Evolutionary conservation across 2,888 invertebrate genomes (phyloP).

Genomic region (Diploptera punctata): DNA sequence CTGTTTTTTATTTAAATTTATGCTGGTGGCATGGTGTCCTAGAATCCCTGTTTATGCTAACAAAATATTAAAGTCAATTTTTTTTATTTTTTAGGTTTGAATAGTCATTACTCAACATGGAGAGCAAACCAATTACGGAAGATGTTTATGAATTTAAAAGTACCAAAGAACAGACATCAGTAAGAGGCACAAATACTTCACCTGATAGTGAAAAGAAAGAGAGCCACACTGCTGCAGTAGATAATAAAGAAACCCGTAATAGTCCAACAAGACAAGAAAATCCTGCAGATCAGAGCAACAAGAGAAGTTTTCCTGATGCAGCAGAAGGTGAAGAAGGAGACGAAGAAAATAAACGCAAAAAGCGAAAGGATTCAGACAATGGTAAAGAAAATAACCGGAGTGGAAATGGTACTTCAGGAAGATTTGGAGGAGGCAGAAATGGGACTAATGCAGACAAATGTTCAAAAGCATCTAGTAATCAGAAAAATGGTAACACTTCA

Average conservation of each 20-base stretch:
- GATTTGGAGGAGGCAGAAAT: constrained; percentile 36
- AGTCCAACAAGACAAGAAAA: constrained; percentile 9
- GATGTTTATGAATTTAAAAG: constrained; percentile 67
- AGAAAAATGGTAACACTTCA: constrained; percentile 21
- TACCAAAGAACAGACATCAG: constrained; percentile 59
- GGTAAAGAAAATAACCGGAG: constrained; percentile 58
- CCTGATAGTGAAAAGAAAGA: constrained; percentile 50
- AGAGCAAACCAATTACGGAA: constrained; percentile 49
- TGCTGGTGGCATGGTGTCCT: too few relatives aligned
- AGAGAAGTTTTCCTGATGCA: constrained; percentile 48
- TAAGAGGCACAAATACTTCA: constrained; percentile 54
- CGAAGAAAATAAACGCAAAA: constrained; percentile 74
- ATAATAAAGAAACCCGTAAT: constrained; percentile 40
- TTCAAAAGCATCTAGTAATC: constrained; percentile 40
- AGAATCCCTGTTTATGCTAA: too few relatives aligned
- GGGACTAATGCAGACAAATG: constrained; percentile 24
- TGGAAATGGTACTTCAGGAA: constrained; percentile 15
- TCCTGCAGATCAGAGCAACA: constrained; percentile 42
- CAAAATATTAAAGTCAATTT: too few relatives aligned
- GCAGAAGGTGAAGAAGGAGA: constrained; percentile 65
- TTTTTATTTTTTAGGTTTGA: neutral
- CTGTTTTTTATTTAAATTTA: too few relatives aligned
- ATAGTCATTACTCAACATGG: constrained; percentile 47
- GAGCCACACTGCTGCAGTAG: constrained; percentile 51
- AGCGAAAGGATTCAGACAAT: constrained; percentile 74